phyloP scores from a whole-genome alignment of 2,797 vertebrate species.

The Taenioides sp. region DNA sequence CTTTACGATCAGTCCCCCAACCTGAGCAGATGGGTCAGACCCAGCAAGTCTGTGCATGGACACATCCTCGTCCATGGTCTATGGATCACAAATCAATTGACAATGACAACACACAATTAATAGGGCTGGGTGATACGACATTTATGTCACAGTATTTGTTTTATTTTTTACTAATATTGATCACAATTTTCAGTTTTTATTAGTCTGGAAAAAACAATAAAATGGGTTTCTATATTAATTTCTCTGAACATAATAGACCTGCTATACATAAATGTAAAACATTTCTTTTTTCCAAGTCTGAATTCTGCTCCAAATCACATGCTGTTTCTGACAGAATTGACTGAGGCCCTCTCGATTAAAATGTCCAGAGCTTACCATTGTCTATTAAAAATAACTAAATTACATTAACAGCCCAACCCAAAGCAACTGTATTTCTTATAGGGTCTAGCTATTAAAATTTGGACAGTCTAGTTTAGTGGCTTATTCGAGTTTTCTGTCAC shows the following conservation, averaged over 20 bases:
- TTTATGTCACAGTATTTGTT: no score
- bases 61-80: conserved; percentile 78
- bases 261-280: no score
- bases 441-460: background rate
- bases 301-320: background rate
- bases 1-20: conserved; percentile 89
- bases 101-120: conserved; percentile 6
- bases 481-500: background rate
- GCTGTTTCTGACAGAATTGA: no score
- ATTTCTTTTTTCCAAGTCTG: background rate
- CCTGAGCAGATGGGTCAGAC: conserved; percentile 70
- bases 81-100: background rate
- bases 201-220: no score
- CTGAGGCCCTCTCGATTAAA: background rate
- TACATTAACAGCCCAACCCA: no score
- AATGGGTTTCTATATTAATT: no score
- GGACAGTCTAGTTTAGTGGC: background rate
- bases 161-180: no score
- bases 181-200: no score
- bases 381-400: background rate
- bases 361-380: background rate
- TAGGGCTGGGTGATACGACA: background rate
- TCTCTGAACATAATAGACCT: no score
- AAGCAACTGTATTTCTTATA: background rate
- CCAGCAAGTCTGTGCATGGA: conserved; percentile 91